Evolutionary conservation across 1,140 invertebrate genomes (phyloP), one percentile per base, ranked within the genome.

Genomic region (Pinna nobilis): DNA sequence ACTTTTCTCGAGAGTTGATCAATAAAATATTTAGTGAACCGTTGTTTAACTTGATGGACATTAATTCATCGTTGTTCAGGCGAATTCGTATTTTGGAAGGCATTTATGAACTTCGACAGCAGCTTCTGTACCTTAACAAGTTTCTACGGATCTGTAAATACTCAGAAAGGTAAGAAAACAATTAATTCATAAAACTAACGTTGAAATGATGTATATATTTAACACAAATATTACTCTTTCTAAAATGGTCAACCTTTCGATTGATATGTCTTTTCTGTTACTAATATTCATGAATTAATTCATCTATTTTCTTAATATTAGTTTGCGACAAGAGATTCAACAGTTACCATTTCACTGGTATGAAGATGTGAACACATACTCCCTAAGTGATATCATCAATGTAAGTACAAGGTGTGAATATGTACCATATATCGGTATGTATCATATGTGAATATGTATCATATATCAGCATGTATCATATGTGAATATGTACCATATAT

Each of bases 21-120:
- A 92, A 94, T 76, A 93, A 94, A 83, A 95, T 96, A 90, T 91
- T 91, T 75, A 87, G 88, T 28, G 95, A 96, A 89, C 95, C 95
- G 18, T 88, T 97, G 30, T 96, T 96, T 84, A 91, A 96, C 68
- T 67, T 89, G 50, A 65, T 66, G 4, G 86, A 83, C 80, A 88
- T 95, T 18, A 95, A 95, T 90, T 90, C 91, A 25, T 87, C 88
- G 33, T 86, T 96, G 23, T 94, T 93, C 80, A 90, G 91, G 60
- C 91, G 92, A 81, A 91, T 92, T 11, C 91, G 91, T 73, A 86
- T 90, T 53, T 87, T 96, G 60, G 89, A 92, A n/a, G 90, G 89
- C 70, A 92, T 93, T 15, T 89, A 90, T 76, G 88, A 91, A 50
- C 89, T 92, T 50, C 87, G 94, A 11, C 84, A 90, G 41, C 94